Conservation (phyloP, 2,888 invertebrate species). For the Nesidiocoris tenuis region DNA sequence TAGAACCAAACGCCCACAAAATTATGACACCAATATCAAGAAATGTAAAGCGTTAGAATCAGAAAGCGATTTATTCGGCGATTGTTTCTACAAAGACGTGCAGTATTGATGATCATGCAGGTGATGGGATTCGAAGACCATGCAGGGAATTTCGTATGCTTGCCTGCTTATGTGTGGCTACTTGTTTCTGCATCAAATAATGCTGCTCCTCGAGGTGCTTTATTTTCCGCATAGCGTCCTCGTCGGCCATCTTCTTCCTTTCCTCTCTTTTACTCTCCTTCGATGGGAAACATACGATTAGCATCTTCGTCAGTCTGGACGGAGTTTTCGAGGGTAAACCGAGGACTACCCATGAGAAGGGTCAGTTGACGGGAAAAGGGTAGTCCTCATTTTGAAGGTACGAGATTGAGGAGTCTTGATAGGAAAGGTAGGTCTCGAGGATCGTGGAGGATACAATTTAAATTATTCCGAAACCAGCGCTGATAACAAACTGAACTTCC, state of each 20-base stretch:
- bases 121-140: constrained; percentile 17
- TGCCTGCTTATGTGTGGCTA: constrained; percentile 78
- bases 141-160: constrained; percentile 51
- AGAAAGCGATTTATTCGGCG: too few relatives aligned
- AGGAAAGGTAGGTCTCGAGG: too few relatives aligned
- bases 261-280: constrained; percentile 90
- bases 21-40: too few relatives aligned
- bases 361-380: neutral
- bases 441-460: too few relatives aligned
- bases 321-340: neutral
- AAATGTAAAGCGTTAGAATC: too few relatives aligned
- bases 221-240: constrained; percentile 90
- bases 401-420: too few relatives aligned
- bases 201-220: constrained; percentile 92
- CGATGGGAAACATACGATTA: constrained; percentile 45
- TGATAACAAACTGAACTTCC: too few relatives aligned
- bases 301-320: neutral
- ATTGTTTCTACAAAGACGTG: too few relatives aligned
- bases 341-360: neutral
- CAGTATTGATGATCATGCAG: constrained; percentile 17
- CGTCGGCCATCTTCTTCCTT: constrained; percentile 86
- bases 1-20: too few relatives aligned
- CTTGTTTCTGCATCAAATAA: constrained; percentile 86
- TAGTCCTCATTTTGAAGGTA: too few relatives aligned
- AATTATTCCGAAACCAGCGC: too few relatives aligned